Evolutionary conservation across 1,140 invertebrate species (phyloP).

Genomic region (Thaumetopoea pityocampa): DNA sequence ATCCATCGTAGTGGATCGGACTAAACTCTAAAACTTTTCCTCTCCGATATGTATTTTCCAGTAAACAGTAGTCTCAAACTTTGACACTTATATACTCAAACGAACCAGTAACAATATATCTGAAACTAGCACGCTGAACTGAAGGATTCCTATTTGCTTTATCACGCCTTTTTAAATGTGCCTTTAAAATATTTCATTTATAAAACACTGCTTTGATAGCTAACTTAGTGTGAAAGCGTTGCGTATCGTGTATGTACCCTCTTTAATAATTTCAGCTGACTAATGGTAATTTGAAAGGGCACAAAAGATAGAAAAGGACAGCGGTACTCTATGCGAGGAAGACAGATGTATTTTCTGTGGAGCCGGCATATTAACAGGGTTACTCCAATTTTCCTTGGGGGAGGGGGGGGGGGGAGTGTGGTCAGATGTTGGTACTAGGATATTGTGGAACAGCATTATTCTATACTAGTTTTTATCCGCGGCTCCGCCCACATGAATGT

Average conservation of each 20-base stretch:
- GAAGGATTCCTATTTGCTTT: conserved; percentile 7
- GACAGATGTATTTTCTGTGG: too few relatives aligned
- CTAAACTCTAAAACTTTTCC: conserved; percentile 44
- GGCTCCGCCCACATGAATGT: too few relatives aligned
- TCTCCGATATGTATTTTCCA: conserved; percentile 36
- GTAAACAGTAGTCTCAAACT: conserved; percentile 28
- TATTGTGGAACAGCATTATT: too few relatives aligned
- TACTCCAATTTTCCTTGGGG: too few relatives aligned
- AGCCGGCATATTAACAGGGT: too few relatives aligned
- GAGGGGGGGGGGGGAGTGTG: too few relatives aligned
- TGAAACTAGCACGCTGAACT: conserved; percentile 1
- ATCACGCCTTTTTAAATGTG: conserved; percentile 7
- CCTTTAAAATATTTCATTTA: too few relatives aligned
- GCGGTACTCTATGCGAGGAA: too few relatives aligned
- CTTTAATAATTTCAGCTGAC: conserved; percentile 5
- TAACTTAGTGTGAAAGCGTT: background rate
- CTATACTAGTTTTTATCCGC: too few relatives aligned
- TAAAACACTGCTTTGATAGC: conserved; percentile 10
- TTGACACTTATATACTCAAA: conserved; percentile 13
- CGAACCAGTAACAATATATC: conserved; percentile 9
- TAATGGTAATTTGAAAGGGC: too few relatives aligned
- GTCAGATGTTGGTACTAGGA: too few relatives aligned
- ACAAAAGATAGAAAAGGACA: too few relatives aligned
- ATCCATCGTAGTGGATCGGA: conserved; percentile 53
- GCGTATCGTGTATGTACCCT: conserved; percentile 1